A percentile compares a stretch with the other conserved stretches of the same genome.
These are phyloP conservation scores for Cephalopholis sonnerati DNA, from an alignment of 2,113 vertebrate species.

Conservation along the genomic window DNA sequence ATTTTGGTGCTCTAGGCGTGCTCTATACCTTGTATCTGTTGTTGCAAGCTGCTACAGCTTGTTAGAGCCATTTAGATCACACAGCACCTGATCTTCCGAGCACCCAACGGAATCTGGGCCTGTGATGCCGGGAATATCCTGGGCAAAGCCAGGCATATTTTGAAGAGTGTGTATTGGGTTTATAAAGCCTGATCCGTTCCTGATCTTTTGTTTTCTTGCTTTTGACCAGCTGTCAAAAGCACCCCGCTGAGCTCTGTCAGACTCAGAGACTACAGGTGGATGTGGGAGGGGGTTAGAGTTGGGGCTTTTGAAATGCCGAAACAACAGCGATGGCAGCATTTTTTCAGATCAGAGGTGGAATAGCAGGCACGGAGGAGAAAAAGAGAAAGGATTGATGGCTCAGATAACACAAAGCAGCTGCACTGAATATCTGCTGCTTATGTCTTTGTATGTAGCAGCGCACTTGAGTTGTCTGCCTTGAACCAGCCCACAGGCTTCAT, in stretches of 20 bases:
- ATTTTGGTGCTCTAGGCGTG: no score
- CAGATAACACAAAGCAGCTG: no score
- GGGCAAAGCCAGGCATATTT: background rate
- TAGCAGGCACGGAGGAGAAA: background rate
- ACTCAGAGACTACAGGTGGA: background rate
- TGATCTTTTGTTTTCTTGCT: constrained; percentile 11
- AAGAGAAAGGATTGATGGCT: background rate
- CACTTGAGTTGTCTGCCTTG: background rate
- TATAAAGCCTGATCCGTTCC: background rate
- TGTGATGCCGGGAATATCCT: no score
- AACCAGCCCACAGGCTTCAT: background rate
- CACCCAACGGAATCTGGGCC: no score
- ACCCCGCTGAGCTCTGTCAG: background rate
- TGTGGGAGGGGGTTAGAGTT: background rate
- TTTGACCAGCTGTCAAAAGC: background rate
- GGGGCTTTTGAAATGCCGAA: background rate
- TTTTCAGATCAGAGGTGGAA: no score
- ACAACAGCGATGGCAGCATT: background rate
- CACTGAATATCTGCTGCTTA: background rate
- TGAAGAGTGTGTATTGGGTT: no score
- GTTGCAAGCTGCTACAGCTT: no score
- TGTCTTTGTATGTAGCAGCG: background rate
- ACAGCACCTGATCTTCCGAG: no score
- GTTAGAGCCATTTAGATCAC: no score
- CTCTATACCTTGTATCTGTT: no score